Conservation (phyloP, 2,113 vertebrate species). For the Chionomys nivalis region DNA sequence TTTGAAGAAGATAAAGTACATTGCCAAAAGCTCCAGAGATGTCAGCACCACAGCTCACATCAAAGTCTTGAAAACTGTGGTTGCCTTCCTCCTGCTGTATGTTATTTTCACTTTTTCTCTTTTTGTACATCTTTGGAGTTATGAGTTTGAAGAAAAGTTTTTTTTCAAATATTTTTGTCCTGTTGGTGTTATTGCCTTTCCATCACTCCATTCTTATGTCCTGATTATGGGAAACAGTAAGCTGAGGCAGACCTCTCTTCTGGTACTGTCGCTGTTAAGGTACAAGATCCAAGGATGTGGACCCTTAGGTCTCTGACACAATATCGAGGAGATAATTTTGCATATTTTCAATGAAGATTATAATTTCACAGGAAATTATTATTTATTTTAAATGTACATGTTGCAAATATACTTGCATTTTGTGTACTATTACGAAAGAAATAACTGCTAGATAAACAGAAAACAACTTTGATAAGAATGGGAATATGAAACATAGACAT, state of each 20-base stretch:
- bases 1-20: neutral
- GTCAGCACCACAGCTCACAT: neutral
- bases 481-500: neutral
- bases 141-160: accelerated
- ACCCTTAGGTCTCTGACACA: accelerated
- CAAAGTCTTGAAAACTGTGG: neutral
- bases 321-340: too few relatives aligned
- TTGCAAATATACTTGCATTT: neutral
- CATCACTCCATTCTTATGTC: neutral
- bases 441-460: neutral
- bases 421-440: too few relatives aligned
- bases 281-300: neutral
- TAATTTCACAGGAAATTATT: neutral
- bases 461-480: neutral
- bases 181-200: neutral
- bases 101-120: neutral
- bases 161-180: neutral
- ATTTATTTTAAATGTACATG: neutral
- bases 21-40: neutral
- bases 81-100: neutral
- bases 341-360: neutral
- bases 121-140: neutral
- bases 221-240: constrained; percentile 36
- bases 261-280: neutral
- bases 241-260: neutral